A percentile compares a stretch with the other conserved stretches of the same genome.
These are phyloP conservation scores for Acanthornis magna DNA, from an alignment of 2,797 vertebrate species.

Conservation along the genomic window DNA sequence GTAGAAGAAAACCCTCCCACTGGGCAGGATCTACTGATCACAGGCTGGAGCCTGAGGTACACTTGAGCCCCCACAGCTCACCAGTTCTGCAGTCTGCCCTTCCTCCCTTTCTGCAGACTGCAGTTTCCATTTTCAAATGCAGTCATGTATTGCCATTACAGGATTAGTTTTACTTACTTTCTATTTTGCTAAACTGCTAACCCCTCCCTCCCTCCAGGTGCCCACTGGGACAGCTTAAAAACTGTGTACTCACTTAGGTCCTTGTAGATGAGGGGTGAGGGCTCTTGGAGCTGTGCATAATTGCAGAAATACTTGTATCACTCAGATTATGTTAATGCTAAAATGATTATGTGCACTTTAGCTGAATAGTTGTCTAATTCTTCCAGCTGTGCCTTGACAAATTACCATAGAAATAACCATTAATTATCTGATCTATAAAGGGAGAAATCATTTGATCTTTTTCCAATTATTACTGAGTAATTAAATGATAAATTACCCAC, in stretches of 20 bases:
- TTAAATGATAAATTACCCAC: conserved; percentile 51
- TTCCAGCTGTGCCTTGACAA: conserved; percentile 50
- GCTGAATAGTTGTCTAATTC: conserved; percentile 44
- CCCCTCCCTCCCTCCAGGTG: background rate
- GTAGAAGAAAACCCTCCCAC: background rate
- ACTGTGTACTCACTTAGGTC: background rate
- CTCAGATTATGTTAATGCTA: conserved; percentile 2
- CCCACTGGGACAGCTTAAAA: background rate
- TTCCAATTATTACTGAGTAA: conserved; percentile 39
- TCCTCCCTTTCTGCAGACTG: background rate
- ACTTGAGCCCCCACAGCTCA: background rate
- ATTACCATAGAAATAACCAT: conserved; percentile 53
- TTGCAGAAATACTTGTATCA: background rate
- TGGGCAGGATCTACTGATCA: background rate
- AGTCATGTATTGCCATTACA: background rate
- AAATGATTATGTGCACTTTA: conserved; percentile 47
- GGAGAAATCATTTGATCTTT: conserved; percentile 47
- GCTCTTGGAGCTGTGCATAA: background rate
- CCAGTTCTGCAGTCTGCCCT: too few relatives aligned
- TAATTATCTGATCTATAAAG: conserved; percentile 60
- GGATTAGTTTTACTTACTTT: background rate
- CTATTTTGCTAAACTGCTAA: background rate
- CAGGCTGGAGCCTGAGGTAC: background rate
- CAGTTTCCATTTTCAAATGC: background rate
- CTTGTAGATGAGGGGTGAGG: background rate